phyloP scores from a whole-genome alignment of 2,888 invertebrate genomes.

The Heteropelma amictum region DNA sequence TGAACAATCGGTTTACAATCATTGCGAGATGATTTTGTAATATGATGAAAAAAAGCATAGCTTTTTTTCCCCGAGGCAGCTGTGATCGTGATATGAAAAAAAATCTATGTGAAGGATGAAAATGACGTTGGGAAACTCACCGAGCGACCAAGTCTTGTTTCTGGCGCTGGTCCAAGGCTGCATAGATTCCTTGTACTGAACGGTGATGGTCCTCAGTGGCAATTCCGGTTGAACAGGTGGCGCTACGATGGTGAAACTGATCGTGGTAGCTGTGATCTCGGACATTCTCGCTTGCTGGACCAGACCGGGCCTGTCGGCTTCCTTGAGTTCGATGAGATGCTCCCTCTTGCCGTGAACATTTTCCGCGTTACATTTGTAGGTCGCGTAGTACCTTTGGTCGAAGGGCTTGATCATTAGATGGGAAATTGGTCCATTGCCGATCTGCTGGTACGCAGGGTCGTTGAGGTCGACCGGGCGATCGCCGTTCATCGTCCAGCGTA shows the following conservation, averaged over 20 bases:
- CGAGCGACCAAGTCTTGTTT: constrained; percentile 82
- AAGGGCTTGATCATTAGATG: constrained; percentile 85
- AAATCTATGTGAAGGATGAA: background rate
- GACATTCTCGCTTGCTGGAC: constrained; percentile 84
- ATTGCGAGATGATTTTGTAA: no score
- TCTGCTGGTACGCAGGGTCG: constrained; percentile 79
- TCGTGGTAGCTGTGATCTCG: constrained; percentile 89
- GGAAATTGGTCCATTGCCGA: constrained; percentile 86
- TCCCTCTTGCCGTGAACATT: constrained; percentile 86
- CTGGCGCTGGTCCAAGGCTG: constrained; percentile 85
- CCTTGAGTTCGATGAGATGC: constrained; percentile 85
- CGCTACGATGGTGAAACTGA: constrained; percentile 87
- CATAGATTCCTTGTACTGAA: constrained; percentile 87
- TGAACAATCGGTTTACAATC: no score
- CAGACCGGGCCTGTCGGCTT: constrained; percentile 85
- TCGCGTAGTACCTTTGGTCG: constrained; percentile 84
- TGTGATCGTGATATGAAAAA: no score
- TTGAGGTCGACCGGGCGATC: constrained; percentile 65
- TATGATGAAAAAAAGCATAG: background rate
- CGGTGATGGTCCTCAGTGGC: constrained; percentile 86
- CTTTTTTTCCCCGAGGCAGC: no score
- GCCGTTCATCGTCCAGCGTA: constrained; percentile 85
- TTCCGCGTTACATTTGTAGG: constrained; percentile 89
- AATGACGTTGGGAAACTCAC: constrained; percentile 44
- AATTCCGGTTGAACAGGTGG: constrained; percentile 88